phyloP scores from a whole-genome alignment of 2,888 invertebrate genomes.

The Eupithecia dodoneata region DNA sequence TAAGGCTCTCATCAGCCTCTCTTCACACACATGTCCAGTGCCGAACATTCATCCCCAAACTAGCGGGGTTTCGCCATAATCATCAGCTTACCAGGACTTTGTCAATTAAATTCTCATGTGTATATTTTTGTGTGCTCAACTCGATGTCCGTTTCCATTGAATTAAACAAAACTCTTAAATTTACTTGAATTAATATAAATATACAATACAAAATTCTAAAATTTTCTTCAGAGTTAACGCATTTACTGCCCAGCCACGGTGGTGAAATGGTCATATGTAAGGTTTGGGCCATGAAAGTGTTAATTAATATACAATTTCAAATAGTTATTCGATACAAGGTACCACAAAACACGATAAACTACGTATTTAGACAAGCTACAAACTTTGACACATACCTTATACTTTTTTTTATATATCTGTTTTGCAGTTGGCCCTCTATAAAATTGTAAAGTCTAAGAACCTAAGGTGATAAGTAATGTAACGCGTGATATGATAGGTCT shows the following conservation, averaged over 20 bases:
- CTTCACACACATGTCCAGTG: neutral
- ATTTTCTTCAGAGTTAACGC: neutral
- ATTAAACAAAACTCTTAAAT: neutral
- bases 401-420: neutral
- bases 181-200: neutral
- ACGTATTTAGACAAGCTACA: slow-evolving; percentile 1
- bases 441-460: slow-evolving; percentile 17
- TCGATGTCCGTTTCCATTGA: neutral
- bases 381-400: neutral
- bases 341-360: neutral
- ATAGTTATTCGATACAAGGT: neutral
- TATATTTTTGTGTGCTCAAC: no score
- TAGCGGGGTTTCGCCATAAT: neutral
- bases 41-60: neutral
- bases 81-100: neutral
- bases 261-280: no score
- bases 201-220: neutral
- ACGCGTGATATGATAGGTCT: slow-evolving; percentile 49
- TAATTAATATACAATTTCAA: no score
- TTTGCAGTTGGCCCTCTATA: neutral
- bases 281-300: no score
- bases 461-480: slow-evolving; percentile 39
- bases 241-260: no score
- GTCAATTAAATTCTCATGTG: neutral
- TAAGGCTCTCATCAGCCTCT: no score